phyloP scores from a whole-genome alignment of 1,140 invertebrate genomes.

The Zophobas atratus region DNA sequence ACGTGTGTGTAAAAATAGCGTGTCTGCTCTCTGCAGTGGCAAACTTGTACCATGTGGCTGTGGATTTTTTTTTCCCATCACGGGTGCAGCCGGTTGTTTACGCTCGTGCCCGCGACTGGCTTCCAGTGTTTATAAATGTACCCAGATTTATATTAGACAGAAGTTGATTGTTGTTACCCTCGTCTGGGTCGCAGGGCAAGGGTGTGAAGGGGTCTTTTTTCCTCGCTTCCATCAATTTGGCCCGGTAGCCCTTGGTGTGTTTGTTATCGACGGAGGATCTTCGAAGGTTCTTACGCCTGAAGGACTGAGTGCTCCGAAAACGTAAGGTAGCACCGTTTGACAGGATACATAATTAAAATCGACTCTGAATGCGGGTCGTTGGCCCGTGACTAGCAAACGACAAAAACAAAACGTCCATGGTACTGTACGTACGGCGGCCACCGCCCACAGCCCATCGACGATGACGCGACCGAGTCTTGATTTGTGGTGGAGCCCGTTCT shows the following conservation, averaged over 20 bases:
- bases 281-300: not conserved
- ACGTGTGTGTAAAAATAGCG: constrained; percentile 26
- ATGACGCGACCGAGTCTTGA: constrained; percentile 11
- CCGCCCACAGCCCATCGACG: constrained; percentile 14
- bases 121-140: constrained; percentile 30
- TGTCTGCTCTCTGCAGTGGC: constrained; percentile 31
- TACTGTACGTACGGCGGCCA: constrained; percentile 1
- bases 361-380: constrained; percentile 22
- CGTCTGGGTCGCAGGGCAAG: not conserved
- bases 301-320: not conserved
- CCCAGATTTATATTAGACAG: constrained; percentile 16
- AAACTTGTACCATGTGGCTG: constrained; percentile 22
- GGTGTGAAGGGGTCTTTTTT: constrained; percentile 20
- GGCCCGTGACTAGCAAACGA: constrained; percentile 14
- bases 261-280: not conserved
- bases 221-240: not conserved
- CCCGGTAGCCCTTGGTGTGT: not conserved
- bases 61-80: constrained; percentile 21
- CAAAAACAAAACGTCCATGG: constrained; percentile 27
- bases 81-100: constrained; percentile 27
- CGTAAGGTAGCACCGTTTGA: constrained; percentile 4
- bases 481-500: constrained; percentile 19
- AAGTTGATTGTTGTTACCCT: constrained; percentile 11
- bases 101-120: constrained; percentile 32
- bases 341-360: constrained; percentile 14